These are phyloP conservation scores for Urocitellus parryii DNA, from an alignment of 2,113 vertebrate species.

Conservation along the genomic window DNA sequence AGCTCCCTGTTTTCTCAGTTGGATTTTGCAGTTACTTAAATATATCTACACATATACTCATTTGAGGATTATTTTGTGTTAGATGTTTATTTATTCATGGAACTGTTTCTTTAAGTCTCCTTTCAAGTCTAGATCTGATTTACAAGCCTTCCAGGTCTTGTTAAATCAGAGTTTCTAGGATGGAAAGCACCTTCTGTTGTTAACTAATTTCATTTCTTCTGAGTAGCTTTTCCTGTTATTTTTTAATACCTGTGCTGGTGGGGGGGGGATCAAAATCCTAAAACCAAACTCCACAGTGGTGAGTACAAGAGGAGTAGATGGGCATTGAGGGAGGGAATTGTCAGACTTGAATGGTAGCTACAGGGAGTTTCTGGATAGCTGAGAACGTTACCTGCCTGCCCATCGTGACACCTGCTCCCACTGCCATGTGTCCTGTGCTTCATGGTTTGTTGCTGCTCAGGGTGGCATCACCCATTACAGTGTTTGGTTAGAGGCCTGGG, in stretches of 20 bases:
- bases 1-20: not conserved
- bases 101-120: slow-evolving; percentile 67
- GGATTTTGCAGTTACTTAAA: not conserved
- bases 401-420: not conserved
- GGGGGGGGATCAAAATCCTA: not conserved
- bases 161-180: slow-evolving; percentile 61
- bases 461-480: rapidly evolving
- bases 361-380: not conserved
- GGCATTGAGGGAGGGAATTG: not conserved
- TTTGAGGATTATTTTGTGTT: slow-evolving; percentile 71
- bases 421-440: rapidly evolving
- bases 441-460: not conserved
- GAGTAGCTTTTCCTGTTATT: slow-evolving; percentile 57
- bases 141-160: slow-evolving; percentile 67
- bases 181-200: slow-evolving; percentile 68
- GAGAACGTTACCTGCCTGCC: not conserved
- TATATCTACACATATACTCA: not conserved
- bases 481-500: not conserved
- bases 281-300: not conserved
- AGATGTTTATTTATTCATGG: slow-evolving; percentile 69
- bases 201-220: slow-evolving; percentile 64
- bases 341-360: not conserved
- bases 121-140: slow-evolving; percentile 74
- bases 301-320: not conserved
- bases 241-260: slow-evolving; percentile 26